Conservation (phyloP, 2,113 vertebrate genomes). For the Tamias sibiricus region DNA sequence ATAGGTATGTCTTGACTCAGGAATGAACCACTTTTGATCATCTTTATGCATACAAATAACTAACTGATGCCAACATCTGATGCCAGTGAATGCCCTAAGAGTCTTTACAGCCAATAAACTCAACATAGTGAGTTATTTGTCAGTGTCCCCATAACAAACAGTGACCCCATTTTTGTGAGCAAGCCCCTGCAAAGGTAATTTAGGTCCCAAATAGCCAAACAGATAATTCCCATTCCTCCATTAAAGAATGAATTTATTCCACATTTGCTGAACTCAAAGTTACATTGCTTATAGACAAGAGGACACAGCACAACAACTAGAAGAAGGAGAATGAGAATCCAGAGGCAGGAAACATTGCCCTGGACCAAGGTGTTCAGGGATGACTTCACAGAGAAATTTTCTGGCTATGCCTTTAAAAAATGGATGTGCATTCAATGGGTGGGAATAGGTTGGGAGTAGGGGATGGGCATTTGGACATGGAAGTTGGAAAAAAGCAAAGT, state of each 20-base stretch:
- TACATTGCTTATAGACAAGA: background rate
- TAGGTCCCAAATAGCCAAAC: background rate
- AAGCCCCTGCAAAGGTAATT: constrained; percentile 23
- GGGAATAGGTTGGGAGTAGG: background rate
- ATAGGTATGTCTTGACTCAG: constrained; percentile 27
- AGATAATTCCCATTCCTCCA: background rate
- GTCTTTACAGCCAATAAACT: background rate
- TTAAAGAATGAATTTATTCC: constrained; percentile 18
- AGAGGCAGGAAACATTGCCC: background rate
- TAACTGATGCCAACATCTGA: background rate
- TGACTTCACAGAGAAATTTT: background rate
- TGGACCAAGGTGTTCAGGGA: background rate
- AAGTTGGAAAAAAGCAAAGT: constrained; percentile 17
- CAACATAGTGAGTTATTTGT: background rate
- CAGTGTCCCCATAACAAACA: background rate
- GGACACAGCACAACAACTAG: background rate
- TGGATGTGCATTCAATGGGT: background rate
- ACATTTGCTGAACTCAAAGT: background rate
- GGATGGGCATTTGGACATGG: background rate
- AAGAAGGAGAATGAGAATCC: constrained; percentile 47
- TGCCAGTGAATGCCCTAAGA: background rate
- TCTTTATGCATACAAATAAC: constrained; percentile 19
- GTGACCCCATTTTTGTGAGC: background rate
- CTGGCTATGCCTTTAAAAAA: constrained; percentile 11
- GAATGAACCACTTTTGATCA: constrained; percentile 20